Conservation (phyloP, 2,113 vertebrate species). For the Oceanites oceanicus region DNA sequence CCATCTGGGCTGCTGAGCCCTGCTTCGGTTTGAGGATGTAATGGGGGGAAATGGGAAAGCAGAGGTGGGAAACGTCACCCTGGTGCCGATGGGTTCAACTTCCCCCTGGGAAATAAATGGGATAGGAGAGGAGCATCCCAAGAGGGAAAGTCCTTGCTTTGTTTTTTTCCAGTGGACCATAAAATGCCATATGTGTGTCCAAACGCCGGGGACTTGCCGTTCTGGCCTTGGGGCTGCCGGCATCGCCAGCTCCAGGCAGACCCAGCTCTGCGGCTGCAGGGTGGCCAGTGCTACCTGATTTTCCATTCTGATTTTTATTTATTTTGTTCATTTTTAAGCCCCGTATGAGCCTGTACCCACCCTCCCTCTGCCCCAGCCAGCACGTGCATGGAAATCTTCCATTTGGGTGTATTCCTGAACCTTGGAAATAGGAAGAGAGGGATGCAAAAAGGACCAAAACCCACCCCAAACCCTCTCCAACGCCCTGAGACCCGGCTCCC, state of each 20-base stretch:
- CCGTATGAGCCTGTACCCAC: neutral
- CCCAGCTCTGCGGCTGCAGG: neutral
- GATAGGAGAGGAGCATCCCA: neutral
- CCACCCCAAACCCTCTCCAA: neutral
- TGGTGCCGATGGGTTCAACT: neutral
- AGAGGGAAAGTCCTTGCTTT: neutral
- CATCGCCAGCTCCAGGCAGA: accelerated
- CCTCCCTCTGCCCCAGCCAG: neutral
- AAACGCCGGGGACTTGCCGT: accelerated
- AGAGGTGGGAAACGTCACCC: neutral
- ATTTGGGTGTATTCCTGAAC: too few relatives aligned
- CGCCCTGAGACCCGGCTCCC: accelerated
- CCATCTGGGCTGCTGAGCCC: neutral
- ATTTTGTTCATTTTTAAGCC: neutral
- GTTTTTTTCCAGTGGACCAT: neutral
- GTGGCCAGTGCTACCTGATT: too few relatives aligned
- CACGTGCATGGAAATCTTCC: neutral
- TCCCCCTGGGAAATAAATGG: neutral
- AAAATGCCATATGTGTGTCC: neutral
- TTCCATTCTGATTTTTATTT: neutral
- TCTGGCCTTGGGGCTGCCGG: neutral
- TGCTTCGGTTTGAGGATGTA: neutral
- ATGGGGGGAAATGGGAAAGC: neutral
- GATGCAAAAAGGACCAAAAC: neutral
- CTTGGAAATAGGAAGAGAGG: neutral